Conservation (phyloP, 2,113 vertebrate genomes). For the Psilopsiagon aymara region DNA sequence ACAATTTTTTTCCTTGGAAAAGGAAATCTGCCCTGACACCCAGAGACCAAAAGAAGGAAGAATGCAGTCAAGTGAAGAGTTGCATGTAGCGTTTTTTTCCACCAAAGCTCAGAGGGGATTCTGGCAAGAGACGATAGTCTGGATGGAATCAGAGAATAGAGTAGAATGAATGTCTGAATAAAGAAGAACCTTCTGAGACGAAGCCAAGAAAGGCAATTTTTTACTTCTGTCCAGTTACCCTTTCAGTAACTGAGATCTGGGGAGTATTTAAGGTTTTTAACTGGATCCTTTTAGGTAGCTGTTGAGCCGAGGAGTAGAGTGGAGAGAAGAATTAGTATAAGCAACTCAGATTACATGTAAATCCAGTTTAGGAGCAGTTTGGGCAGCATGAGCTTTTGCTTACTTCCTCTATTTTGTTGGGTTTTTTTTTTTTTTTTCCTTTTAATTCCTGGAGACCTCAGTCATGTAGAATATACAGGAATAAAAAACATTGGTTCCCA, state of each 20-base stretch:
- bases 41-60: slow-evolving; percentile 14
- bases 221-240: background rate
- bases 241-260: background rate
- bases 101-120: background rate
- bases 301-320: background rate
- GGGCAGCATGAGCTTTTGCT: background rate
- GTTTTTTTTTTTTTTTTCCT: too few relatives aligned
- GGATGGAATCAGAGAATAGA: slow-evolving; percentile 3
- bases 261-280: slow-evolving; percentile 28
- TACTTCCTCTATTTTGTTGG: background rate
- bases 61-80: background rate
- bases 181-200: background rate
- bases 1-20: slow-evolving; percentile 52
- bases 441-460: background rate
- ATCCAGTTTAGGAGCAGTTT: background rate
- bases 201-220: slow-evolving; percentile 13
- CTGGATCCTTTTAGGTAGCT: background rate
- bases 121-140: slow-evolving; percentile 20
- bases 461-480: background rate
- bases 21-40: background rate
- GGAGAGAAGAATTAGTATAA: background rate
- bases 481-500: background rate
- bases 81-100: background rate
- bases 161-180: slow-evolving; percentile 20
- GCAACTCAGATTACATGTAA: background rate